Evolutionary conservation across 2,113 vertebrate genomes (phyloP).

Genomic region (Poeciliopsis turrubarensis): DNA sequence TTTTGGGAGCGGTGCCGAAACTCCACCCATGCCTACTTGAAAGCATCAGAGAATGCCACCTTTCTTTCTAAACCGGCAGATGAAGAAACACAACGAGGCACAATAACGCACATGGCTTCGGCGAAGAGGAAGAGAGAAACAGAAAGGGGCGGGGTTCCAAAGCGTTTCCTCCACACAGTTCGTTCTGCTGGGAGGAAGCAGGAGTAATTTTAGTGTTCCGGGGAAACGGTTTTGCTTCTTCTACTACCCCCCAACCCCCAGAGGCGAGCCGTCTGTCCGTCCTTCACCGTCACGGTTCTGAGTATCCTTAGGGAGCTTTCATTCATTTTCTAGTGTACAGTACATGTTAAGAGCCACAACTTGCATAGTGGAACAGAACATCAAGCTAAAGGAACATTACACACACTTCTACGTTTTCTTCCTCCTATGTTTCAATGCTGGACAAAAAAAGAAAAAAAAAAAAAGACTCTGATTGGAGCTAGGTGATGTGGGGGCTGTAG

Average conservation of each 20-base stretch:
- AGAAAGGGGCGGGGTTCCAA: conserved; percentile 30
- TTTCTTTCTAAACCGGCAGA: conserved; percentile 30
- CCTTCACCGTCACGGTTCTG: conserved; percentile 14
- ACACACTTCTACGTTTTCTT: conserved; percentile 3
- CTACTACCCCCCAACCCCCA: conserved; percentile 17
- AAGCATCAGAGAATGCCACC: conserved; percentile 48
- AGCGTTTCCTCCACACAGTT: conserved; percentile 37
- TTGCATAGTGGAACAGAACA: conserved; percentile 77
- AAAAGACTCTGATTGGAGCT: conserved; percentile 4
- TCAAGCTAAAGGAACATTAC: conserved; percentile 45
- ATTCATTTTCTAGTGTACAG: conserved; percentile 42
- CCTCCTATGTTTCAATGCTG: not conserved
- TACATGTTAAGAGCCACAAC: conserved; percentile 49
- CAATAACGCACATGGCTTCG: conserved; percentile 36
- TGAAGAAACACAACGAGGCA: not conserved
- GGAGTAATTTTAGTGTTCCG: conserved; percentile 46
- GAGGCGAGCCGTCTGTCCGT: conserved; percentile 21
- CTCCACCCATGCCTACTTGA: conserved; percentile 14
- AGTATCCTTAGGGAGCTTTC: conserved; percentile 11
- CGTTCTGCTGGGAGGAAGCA: conserved; percentile 49
- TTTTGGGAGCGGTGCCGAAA: not conserved
- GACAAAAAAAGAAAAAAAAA: not conserved
- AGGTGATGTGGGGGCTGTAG: not conserved
- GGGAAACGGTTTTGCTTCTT: conserved; percentile 34
- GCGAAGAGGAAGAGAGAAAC: conserved; percentile 20